phyloP scores from a whole-genome alignment of 2,888 invertebrate genomes.

The Brassicogethes aeneus region DNA sequence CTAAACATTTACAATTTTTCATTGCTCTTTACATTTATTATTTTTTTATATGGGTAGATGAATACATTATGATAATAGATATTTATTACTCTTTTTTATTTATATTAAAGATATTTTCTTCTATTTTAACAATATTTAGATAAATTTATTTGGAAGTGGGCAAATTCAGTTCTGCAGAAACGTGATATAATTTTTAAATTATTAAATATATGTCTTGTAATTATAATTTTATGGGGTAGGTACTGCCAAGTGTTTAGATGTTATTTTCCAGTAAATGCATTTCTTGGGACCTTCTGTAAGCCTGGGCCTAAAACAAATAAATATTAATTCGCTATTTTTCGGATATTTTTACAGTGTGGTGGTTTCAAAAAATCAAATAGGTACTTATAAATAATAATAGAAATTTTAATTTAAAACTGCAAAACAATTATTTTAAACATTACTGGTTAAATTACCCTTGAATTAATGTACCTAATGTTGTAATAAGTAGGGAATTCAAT shows the following conservation, averaged over 20 bases:
- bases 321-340: conserved; percentile 2
- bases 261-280: conserved; percentile 22
- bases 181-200: conserved; percentile 4
- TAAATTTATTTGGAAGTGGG: conserved; percentile 7
- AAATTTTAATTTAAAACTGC: not conserved
- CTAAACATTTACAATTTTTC: not conserved
- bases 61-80: too few relatives aligned
- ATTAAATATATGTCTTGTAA: conserved; percentile 15
- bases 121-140: not conserved
- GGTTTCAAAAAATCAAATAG: conserved; percentile 2
- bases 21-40: not conserved
- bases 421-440: not conserved
- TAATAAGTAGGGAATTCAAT: too few relatives aligned
- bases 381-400: not conserved
- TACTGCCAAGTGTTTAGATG: too few relatives aligned
- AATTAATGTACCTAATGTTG: too few relatives aligned
- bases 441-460: conserved; percentile 1
- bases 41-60: not conserved
- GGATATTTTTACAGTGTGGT: not conserved
- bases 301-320: conserved; percentile 29
- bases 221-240: too few relatives aligned
- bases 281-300: conserved; percentile 30
- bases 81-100: too few relatives aligned
- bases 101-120: too few relatives aligned
- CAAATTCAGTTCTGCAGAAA: conserved; percentile 14